phyloP scores from a whole-genome alignment of 2,113 vertebrate species.

The Lates calcarifer region DNA sequence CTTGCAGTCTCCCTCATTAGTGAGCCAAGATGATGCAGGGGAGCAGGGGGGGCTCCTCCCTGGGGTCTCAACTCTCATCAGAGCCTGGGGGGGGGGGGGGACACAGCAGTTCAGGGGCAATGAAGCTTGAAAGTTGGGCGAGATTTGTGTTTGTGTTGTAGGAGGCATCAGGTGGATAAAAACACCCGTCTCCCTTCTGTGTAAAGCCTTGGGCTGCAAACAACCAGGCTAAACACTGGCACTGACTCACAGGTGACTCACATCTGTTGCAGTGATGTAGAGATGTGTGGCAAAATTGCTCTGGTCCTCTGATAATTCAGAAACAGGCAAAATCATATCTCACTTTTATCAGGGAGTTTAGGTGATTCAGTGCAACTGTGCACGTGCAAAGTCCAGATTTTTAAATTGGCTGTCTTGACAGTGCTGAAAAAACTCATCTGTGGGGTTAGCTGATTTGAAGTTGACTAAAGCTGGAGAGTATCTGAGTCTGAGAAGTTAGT shows the following conservation, averaged over 20 bases:
- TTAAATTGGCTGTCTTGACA: background rate
- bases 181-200: slow-evolving; percentile 2
- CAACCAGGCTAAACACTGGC: background rate
- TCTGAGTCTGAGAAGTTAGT: background rate
- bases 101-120: slow-evolving; percentile 35
- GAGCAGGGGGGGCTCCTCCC: slow-evolving; percentile 19
- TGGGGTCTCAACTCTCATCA: slow-evolving; percentile 39
- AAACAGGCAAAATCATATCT: background rate
- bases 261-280: background rate
- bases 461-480: background rate
- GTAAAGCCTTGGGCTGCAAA: slow-evolving; percentile 17
- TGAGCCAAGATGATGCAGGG: slow-evolving; percentile 45
- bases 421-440: background rate
- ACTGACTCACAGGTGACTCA: slow-evolving; percentile 59
- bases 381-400: slow-evolving; percentile 3
- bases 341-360: background rate
- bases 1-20: slow-evolving; percentile 75
- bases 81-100: slow-evolving; percentile 39
- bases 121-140: slow-evolving; percentile 41
- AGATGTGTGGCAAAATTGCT: background rate
- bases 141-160: slow-evolving; percentile 11
- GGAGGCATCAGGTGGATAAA: slow-evolving; percentile 44
- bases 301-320: background rate
- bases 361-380: background rate
- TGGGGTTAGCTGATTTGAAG: slow-evolving; percentile 1